Base-by-base conservation (phyloP, 2,113 vertebrate genomes). In the Notothenia coriiceps region DNA sequence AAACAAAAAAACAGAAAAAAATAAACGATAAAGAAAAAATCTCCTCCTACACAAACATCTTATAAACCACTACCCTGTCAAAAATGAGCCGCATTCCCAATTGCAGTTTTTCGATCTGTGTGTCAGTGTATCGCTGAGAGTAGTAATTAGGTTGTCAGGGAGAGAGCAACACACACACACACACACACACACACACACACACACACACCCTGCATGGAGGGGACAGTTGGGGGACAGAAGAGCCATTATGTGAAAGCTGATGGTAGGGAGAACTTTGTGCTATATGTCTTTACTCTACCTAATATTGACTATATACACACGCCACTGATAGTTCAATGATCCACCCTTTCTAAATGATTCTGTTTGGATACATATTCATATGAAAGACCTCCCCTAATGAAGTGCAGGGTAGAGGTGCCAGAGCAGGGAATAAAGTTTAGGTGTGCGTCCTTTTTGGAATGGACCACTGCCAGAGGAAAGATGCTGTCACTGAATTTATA, bases 81-180 rank as follows among this genome's bases (percentile, higher is more conserved):
- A 88, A 90, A 91, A 80, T 71, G 35, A 81, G 82, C 70, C 22
- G 20, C 81, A 65, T 84, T 92, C 68, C 83, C 25, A 72, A 83
- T 77, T 87, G 82, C 84, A 74, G 71, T 92, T 91, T 29, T 92
- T 86, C 72, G 79, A 91, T 92, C 86, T 66, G 87, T 68, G 29
- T 88, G 86, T 90, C 85, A 80, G 82, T 84, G 52, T 86, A 74
- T 79, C 2, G 76, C 87, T 89, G 81, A 89, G 87, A 88, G 88
- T 83, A 83, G 74, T 91, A 94, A 93, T 94, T 94, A 92, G 77
- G 79, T 88, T 93, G 89, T 93, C 91, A 91, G 84, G 64, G 76
- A 88, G 69, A 90, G 76, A 84, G 84, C 84, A 84, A 70, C 6
- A 51, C 60, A 25, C 43, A 70, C 76, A 70, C 6, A 51, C 60